Evolutionary conservation across 35 echinoderm and acorn worm genomes (phyloP).

Genomic region (Lytechinus pictus): DNA sequence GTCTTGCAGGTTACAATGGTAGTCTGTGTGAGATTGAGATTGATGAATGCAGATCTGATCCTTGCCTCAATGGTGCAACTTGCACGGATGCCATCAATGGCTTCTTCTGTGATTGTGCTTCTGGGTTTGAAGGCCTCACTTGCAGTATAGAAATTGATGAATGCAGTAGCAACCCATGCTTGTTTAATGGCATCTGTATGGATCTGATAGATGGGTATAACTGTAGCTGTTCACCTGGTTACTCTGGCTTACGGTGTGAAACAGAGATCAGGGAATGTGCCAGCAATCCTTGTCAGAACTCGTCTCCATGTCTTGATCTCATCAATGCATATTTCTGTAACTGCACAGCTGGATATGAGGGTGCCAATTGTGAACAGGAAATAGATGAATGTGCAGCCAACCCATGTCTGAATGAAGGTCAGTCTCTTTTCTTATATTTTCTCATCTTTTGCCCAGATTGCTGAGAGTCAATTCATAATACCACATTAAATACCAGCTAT

Average conservation of each 20-base stretch:
- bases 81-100: slow-evolving; percentile 44
- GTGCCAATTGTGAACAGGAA: slow-evolving; percentile 75
- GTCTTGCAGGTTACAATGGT: slow-evolving; percentile 66
- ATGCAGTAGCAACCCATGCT: slow-evolving; percentile 70
- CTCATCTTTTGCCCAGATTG: too few species aligned
- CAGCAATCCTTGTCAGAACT: slow-evolving; percentile 65
- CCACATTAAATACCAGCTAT: too few species aligned
- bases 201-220: slow-evolving; percentile 53
- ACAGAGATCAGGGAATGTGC: slow-evolving; percentile 60
- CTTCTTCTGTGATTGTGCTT: slow-evolving; percentile 48
- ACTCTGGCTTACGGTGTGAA: slow-evolving; percentile 57
- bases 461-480: too few species aligned
- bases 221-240: slow-evolving; percentile 55
- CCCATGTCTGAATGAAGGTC: slow-evolving; percentile 78
- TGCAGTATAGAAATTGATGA: slow-evolving; percentile 66
- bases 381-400: slow-evolving; percentile 76
- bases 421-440: neutral
- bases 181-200: slow-evolving; percentile 50
- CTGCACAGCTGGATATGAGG: slow-evolving; percentile 65
- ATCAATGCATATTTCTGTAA: slow-evolving; percentile 65
- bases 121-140: slow-evolving; percentile 32
- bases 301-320: slow-evolving; percentile 52
- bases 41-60: slow-evolving; percentile 53
- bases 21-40: slow-evolving; percentile 55
- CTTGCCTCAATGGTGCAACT: slow-evolving; percentile 56